These are phyloP conservation scores for Acanthosepion lycidas DNA, from an alignment of 2,888 invertebrate species.

Conservation along the genomic window DNA sequence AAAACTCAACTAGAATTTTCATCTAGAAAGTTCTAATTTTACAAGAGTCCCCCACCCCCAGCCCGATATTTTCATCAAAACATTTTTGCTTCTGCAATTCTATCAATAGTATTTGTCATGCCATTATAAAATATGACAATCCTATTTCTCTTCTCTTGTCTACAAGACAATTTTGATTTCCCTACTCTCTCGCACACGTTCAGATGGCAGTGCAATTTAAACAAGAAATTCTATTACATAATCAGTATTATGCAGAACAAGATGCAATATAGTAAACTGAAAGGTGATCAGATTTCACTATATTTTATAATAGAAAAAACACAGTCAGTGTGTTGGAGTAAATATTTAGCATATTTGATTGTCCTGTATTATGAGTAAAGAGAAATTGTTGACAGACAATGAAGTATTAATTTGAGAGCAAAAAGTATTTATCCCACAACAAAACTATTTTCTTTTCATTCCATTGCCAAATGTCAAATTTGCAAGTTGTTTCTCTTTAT, in stretches of 20 bases:
- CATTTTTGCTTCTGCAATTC: too few relatives aligned
- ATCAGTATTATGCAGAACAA: not conserved
- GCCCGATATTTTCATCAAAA: too few relatives aligned
- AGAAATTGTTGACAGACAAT: not conserved
- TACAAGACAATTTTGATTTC: too few relatives aligned
- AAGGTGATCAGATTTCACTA: not conserved
- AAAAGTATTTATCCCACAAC: not conserved
- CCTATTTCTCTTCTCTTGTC: too few relatives aligned
- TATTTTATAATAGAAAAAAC: too few relatives aligned
- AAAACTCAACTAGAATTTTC: too few relatives aligned
- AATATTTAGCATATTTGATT: not conserved
- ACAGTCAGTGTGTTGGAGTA: not conserved
- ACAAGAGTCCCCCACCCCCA: too few relatives aligned
- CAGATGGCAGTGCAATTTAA: not conserved
- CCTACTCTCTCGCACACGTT: too few relatives aligned
- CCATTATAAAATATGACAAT: too few relatives aligned
- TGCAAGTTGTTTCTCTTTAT: not conserved
- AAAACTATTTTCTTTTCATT: not conserved
- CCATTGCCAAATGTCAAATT: not conserved
- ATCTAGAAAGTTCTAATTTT: too few relatives aligned
- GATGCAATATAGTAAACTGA: not conserved
- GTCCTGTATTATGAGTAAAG: not conserved
- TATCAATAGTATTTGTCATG: too few relatives aligned
- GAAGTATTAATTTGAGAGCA: not conserved
- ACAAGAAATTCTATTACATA: not conserved